A percentile compares a stretch with the other conserved stretches of the same genome.
These are phyloP conservation scores for Arizona elegans DNA, from an alignment of 2,113 vertebrate species.

Conservation along the genomic window DNA sequence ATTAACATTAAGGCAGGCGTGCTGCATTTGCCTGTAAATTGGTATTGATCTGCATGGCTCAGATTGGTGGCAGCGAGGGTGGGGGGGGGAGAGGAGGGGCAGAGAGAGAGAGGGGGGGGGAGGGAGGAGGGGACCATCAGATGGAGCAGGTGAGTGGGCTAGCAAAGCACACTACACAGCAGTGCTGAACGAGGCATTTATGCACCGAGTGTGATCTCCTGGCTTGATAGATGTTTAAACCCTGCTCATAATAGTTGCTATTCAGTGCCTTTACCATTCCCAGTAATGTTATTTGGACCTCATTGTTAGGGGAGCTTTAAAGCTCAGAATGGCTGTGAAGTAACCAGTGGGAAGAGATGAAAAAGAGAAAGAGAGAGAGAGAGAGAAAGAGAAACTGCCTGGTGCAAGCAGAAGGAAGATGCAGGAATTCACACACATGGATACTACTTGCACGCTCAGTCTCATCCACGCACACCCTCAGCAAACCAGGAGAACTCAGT, in stretches of 20 bases:
- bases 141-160: slow-evolving; percentile 69
- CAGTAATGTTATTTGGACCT: slow-evolving; percentile 60
- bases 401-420: not conserved
- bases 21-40: slow-evolving; percentile 81
- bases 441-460: accelerated
- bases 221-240: slow-evolving; percentile 59
- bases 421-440: slow-evolving; percentile 15
- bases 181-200: slow-evolving; percentile 61
- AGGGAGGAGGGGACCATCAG: slow-evolving; percentile 33
- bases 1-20: slow-evolving; percentile 77
- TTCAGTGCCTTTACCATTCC: slow-evolving; percentile 55
- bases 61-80: slow-evolving; percentile 16
- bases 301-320: slow-evolving; percentile 70
- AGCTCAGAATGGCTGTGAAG: slow-evolving; percentile 60
- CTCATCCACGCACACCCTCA: not conserved
- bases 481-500: slow-evolving; percentile 14
- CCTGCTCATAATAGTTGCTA: slow-evolving; percentile 63
- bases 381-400: slow-evolving; percentile 37
- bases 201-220: slow-evolving; percentile 59
- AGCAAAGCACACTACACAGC: slow-evolving; percentile 33
- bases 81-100: not conserved
- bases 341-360: slow-evolving; percentile 41
- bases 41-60: slow-evolving; percentile 72
- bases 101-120: not conserved
- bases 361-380: slow-evolving; percentile 70